Evolutionary conservation across 2,888 invertebrate genomes (phyloP).

Genomic region (Drosophila siamana): DNA sequence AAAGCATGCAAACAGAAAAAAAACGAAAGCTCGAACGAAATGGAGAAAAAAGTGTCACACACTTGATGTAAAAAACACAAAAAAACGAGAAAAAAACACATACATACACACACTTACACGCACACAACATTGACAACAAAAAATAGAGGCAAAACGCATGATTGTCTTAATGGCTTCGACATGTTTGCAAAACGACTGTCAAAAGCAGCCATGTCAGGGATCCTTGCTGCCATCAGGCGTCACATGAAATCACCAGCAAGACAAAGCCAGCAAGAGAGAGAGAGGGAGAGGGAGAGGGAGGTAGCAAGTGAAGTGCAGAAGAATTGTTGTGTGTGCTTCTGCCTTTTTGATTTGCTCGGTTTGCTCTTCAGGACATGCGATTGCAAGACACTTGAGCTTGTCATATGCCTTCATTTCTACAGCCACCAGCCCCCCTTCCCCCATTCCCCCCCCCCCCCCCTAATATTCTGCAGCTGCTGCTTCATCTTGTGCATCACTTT

Average conservation of each 20-base stretch:
- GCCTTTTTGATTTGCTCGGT: slow-evolving; percentile 66
- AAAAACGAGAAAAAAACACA: background rate
- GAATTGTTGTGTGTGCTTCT: slow-evolving; percentile 37
- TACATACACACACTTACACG: too few relatives aligned
- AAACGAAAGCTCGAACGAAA: slow-evolving; percentile 22
- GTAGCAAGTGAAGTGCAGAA: slow-evolving; percentile 2
- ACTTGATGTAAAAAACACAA: slow-evolving; percentile 48
- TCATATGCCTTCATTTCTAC: slow-evolving; percentile 52
- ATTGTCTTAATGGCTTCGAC: slow-evolving; percentile 81
- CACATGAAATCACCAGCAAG: slow-evolving; percentile 45
- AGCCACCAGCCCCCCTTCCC: too few relatives aligned
- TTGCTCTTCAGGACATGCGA: slow-evolving; percentile 52
- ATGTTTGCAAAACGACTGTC: slow-evolving; percentile 82
- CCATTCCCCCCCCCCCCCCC: background rate
- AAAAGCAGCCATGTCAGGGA: slow-evolving; percentile 64
- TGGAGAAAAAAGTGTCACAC: slow-evolving; percentile 22
- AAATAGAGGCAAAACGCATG: slow-evolving; percentile 66
- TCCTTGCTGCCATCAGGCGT: slow-evolving; percentile 36
- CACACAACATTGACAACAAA: background rate
- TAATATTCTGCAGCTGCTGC: background rate
- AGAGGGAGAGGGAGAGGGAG: background rate
- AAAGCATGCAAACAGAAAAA: slow-evolving; percentile 48
- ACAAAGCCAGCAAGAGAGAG: background rate
- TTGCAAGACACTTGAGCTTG: slow-evolving; percentile 60
- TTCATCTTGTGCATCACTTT: slow-evolving; percentile 32